Base-by-base conservation (phyloP, 2,797 vertebrate genomes). In the Megalops cyprinoides region DNA sequence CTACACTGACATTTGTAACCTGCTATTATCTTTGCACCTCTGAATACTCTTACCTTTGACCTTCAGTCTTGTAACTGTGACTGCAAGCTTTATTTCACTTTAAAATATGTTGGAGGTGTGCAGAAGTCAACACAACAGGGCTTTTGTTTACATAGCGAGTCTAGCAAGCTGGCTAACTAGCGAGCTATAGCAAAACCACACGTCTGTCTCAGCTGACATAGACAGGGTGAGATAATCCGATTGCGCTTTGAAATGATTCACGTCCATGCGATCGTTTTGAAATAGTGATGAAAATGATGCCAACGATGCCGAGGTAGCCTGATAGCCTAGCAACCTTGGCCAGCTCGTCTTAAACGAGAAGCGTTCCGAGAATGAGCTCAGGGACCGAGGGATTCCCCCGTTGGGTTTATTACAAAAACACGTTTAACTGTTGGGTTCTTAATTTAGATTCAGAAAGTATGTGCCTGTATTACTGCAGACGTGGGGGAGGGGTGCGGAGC, bases 391-490 rank as follows among this genome's bases (percentile, higher is more conserved):
- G 48, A 31, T 71, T 79, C 56, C 25, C 42, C 18, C 58, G 25
- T 31, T 51, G 60, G 46, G 28, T 20, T 65, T 71, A 49, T 53
- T 37, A 79, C 44, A 53, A 34, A n/a, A 62, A 31, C 15, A 62
- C 28, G 53, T 55, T 28, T 25, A 55, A 62, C 42, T 14, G 51
- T 79, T 39, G 34, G 5, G 49, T 69, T 34, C 77, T 69, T 69
- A 79, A 79, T 49, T n/a, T 71, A 48, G 62, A 28, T 51, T 53
- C 46, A 82, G 88, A 89, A 88, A 87, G 86, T 85, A 87, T 79
- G 55, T 83, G 87, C 88, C 91, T 87, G 89, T 87, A 86, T n/a
- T 94, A 93, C 95, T 94, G 95, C 95, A 94, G 92, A 92, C 89
- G 79, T 85, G 90, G 92, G 92, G 92, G 92, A 92, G 89, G 93